phyloP scores from a whole-genome alignment of 2,888 invertebrate species.

The Drosophila nr. perissopoda region DNA sequence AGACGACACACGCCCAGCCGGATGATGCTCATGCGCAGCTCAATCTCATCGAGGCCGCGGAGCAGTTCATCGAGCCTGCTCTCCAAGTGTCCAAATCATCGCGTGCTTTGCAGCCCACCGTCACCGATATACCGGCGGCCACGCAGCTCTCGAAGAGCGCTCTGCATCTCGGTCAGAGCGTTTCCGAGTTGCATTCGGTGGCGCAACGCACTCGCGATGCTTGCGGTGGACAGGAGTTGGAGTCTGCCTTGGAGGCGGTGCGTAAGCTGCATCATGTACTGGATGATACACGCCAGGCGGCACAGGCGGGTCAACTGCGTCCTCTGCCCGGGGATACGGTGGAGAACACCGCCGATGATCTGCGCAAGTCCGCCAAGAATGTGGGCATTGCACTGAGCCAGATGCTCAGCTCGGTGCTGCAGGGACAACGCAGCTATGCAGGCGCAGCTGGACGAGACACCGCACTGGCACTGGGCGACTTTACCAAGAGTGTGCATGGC shows the following conservation, averaged over 20 bases:
- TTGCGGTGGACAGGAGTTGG: constrained; percentile 93
- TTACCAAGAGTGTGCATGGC: constrained; percentile 91
- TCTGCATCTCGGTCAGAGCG: constrained; percentile 83
- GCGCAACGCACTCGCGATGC: constrained; percentile 90
- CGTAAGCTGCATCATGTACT: constrained; percentile 92
- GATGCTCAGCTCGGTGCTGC: constrained; percentile 93
- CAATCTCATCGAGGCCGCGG: constrained; percentile 92
- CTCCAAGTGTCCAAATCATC: constrained; percentile 91
- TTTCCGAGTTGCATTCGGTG: constrained; percentile 86
- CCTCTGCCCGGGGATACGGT: constrained; percentile 94
- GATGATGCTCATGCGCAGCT: constrained; percentile 91
- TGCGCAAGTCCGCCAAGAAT: constrained; percentile 87
- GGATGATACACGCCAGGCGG: constrained; percentile 91
- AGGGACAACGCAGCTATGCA: constrained; percentile 92
- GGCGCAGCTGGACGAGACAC: constrained; percentile 93
- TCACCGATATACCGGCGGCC: constrained; percentile 91
- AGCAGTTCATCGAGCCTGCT: constrained; percentile 92
- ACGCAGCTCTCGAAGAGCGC: constrained; percentile 87
- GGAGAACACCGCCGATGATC: constrained; percentile 86
- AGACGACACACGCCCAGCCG: constrained; percentile 89
- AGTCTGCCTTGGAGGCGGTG: constrained; percentile 94
- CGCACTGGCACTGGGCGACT: constrained; percentile 90
- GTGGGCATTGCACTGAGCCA: constrained; percentile 94
- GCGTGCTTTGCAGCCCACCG: constrained; percentile 92
- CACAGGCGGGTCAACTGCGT: constrained; percentile 89